Evolutionary conservation across 2,797 vertebrate genomes (phyloP).

Genomic region (Rhinella marina): DNA sequence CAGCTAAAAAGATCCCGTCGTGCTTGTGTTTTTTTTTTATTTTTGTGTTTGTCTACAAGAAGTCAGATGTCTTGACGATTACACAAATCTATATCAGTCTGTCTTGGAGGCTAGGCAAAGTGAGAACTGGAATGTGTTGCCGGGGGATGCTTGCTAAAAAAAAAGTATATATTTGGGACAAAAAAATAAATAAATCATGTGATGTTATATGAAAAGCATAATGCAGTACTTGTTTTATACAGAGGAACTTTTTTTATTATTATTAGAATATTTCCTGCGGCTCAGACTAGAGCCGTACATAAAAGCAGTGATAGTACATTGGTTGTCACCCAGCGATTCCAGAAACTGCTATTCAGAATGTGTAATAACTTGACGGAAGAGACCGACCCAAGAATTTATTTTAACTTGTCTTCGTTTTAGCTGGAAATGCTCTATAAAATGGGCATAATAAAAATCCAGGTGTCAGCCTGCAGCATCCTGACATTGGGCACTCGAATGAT

Average conservation of each 20-base stretch:
- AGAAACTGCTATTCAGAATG: neutral
- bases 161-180: neutral
- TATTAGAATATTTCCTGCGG: neutral
- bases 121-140: neutral
- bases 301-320: neutral
- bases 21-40: neutral
- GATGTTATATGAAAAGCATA: neutral
- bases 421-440: neutral
- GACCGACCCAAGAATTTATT: neutral
- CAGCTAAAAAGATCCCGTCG: neutral
- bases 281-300: neutral
- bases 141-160: neutral
- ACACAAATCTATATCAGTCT: neutral
- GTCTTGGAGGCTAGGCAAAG: neutral
- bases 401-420: neutral
- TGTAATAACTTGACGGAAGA: neutral
- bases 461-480: neutral
- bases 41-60: neutral
- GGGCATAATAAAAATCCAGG: neutral
- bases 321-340: neutral
- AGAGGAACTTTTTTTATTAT: neutral
- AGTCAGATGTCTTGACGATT: neutral
- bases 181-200: neutral
- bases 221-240: neutral
- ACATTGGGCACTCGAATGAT: neutral